phyloP scores from a whole-genome alignment of 2,797 vertebrate genomes.

The Lerista edwardsae region DNA sequence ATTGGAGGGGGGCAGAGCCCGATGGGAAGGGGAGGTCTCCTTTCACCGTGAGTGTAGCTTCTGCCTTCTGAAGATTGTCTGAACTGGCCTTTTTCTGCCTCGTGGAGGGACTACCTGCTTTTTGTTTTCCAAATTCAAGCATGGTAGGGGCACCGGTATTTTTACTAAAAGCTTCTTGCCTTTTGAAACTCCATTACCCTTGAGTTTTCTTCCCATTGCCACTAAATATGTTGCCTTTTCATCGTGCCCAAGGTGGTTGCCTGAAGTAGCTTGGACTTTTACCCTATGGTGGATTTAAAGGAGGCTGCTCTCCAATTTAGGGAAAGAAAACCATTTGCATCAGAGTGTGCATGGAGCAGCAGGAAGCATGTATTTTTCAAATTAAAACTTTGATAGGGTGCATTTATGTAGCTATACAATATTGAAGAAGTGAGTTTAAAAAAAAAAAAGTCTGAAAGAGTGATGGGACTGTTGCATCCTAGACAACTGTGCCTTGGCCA shows the following conservation, averaged over 20 bases:
- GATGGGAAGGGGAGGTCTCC: neutral
- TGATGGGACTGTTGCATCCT: too few relatives aligned
- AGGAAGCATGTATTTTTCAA: too few relatives aligned
- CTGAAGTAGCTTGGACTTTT: neutral
- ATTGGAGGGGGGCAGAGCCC: neutral
- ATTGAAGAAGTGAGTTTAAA: neutral
- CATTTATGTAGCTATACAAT: neutral
- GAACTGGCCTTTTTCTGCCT: neutral
- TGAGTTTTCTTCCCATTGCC: neutral
- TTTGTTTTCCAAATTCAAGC: neutral
- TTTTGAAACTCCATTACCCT: neutral
- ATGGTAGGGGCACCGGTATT: neutral
- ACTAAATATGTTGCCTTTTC: too few relatives aligned
- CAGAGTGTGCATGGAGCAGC: too few relatives aligned
- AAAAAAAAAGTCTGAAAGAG: too few relatives aligned
- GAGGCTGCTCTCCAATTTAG: too few relatives aligned
- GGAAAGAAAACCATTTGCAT: neutral
- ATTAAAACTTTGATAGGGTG: neutral
- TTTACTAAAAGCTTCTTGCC: neutral
- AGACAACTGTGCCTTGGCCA: too few relatives aligned
- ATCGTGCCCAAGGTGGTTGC: too few relatives aligned
- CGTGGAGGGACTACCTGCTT: neutral
- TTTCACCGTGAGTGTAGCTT: too few relatives aligned
- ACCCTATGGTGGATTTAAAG: too few relatives aligned
- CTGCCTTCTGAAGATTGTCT: neutral